Base-by-base conservation (phyloP, 1,140 invertebrate species). In the Eupeodes corollae region DNA sequence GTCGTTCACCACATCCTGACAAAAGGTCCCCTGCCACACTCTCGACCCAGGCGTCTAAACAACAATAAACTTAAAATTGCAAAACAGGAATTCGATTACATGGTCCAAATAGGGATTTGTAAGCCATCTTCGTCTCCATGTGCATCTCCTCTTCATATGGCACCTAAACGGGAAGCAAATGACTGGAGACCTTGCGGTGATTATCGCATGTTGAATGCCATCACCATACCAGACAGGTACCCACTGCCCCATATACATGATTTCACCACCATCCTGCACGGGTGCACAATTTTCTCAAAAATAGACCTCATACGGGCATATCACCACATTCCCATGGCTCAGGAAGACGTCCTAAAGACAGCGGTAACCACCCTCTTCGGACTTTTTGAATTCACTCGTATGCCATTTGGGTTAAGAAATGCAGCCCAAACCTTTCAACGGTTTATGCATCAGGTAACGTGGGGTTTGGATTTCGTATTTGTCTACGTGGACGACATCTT, bases 401-500 rank as follows among this genome's bases (percentile, higher is more conserved):
- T 71, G 60, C 51, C 55, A 1, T 70, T 71, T 46, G 66, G 67
- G 6, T 47, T 73, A 2, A 48, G 58, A 1, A 70, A 71, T 32
- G 42, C 42, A 3, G 42, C 34, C 12, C 61, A 70, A 26, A 70
- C 66, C 2, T 78, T 76, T 50, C 70, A 76, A 55, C 47, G 74
- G 9, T 63, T 70, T 16, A 74, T 76, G 50, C 60, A 73, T 51
- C 35, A 59, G 9, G 57, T 75, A 1, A 53, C 74, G 3, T 10
- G 56, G 40, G 70, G 56, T 14, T 48, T 49, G 60, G 68, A 57
- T 10, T 52, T 70, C 11, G 52, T 57, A 12, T 68, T 59, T 44
- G 42, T 42, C 2, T 61, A 51, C 38, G 19, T 52, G 21, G 76
- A 79, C 51, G 77, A 79, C 53, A 67, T 80, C 30, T 56, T 78